phyloP scores from a whole-genome alignment of 2,113 vertebrate species.

The Tenrec ecaudatus region DNA sequence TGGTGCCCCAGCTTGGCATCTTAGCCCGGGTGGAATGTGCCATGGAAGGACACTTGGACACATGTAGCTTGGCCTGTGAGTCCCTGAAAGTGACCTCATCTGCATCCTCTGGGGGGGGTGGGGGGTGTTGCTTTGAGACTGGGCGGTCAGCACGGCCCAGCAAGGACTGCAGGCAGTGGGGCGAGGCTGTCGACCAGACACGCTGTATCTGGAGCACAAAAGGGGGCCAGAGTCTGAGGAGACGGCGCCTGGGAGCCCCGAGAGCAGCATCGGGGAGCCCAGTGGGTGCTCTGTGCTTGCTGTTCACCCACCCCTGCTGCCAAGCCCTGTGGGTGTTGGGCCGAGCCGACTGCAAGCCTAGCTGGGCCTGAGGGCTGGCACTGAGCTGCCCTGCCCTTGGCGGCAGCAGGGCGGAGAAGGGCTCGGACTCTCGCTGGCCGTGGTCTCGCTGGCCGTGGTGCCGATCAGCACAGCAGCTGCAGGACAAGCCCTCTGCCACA shows the following conservation, averaged over 20 bases:
- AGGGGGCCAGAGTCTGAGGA: neutral
- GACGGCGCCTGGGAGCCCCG: too few species aligned
- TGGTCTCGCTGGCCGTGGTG: neutral
- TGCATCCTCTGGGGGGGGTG: neutral
- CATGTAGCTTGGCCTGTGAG: conserved; percentile 2
- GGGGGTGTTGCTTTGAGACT: neutral
- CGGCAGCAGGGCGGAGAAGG: neutral
- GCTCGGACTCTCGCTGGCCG: neutral
- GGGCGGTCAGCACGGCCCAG: neutral
- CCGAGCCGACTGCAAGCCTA: neutral
- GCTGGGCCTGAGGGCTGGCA: neutral
- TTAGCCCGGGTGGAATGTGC: conserved; percentile 80
- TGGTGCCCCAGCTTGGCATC: conserved; percentile 57
- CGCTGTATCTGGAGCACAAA: neutral
- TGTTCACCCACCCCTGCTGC: neutral
- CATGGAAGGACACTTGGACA: conserved; percentile 30
- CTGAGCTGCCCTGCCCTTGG: neutral
- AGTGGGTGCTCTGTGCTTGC: neutral
- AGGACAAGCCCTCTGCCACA: neutral
- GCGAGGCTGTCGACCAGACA: neutral
- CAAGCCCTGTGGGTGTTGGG: neutral
- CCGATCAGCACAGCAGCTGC: neutral
- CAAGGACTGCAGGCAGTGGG: neutral
- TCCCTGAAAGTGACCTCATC: neutral
- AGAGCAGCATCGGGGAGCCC: neutral